A percentile compares a stretch with the other conserved stretches of the same genome.
phyloP scores from a whole-genome alignment of 2,888 invertebrate species.

The Antheraea yamamai region DNA sequence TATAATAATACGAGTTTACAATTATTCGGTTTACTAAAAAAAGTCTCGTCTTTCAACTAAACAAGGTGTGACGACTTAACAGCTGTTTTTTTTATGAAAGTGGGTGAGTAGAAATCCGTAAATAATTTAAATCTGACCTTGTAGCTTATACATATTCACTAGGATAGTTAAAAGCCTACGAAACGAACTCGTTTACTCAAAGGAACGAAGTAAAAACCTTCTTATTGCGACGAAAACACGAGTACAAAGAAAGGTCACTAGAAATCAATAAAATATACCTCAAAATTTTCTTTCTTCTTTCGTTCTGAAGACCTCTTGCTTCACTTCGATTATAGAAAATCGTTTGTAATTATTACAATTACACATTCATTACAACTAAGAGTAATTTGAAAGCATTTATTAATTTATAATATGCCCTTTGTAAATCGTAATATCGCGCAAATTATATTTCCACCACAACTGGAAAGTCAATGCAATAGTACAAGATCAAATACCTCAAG shows the following conservation, averaged over 20 bases:
- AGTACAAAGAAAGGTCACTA: conserved; percentile 67
- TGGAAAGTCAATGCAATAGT: conserved; percentile 30
- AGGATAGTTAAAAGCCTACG: background rate
- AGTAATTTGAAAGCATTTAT: conserved; percentile 47
- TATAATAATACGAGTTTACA: background rate
- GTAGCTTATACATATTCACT: background rate
- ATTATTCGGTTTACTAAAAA: background rate
- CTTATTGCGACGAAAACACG: conserved; percentile 52
- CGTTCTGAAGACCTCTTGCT: conserved; percentile 27
- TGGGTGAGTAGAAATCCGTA: conserved; percentile 45
- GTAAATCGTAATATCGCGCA: conserved; percentile 54
- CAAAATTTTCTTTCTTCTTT: conserved; percentile 31
- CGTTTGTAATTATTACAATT: conserved; percentile 26
- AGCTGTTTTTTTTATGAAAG: conserved; percentile 67
- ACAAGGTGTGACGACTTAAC: conserved; percentile 66
- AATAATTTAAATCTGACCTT: conserved; percentile 18
- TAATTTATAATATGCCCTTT: conserved; percentile 56
- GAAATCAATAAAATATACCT: conserved; percentile 46
- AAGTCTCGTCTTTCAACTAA: background rate
- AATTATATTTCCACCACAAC: conserved; percentile 41
- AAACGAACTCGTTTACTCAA: background rate
- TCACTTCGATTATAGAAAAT: conserved; percentile 22
- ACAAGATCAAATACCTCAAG: conserved; percentile 28
- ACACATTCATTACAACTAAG: conserved; percentile 42
- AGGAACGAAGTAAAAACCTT: background rate